phyloP scores from a whole-genome alignment of 2,113 vertebrate genomes.

The Engraulis encrasicolus region DNA sequence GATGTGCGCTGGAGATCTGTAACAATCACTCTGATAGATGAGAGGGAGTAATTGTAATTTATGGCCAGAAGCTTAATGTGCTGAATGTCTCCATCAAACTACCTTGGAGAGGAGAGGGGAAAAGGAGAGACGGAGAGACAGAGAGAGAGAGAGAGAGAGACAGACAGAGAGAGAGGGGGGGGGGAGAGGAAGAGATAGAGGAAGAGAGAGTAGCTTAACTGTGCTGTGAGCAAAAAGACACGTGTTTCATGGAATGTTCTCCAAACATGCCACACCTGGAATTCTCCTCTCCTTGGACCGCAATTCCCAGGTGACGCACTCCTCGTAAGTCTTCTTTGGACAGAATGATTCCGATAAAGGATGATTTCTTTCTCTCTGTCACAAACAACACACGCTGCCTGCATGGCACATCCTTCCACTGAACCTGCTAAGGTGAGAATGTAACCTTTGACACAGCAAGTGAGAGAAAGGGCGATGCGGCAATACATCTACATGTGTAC shows the following conservation, averaged over 20 bases:
- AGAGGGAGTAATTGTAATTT: conserved; percentile 27
- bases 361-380: conserved; percentile 19
- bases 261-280: conserved; percentile 30
- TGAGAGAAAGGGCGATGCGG: not conserved
- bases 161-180: not conserved
- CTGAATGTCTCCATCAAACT: not conserved
- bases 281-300: conserved; percentile 37
- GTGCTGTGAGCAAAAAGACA: not conserved
- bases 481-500: not conserved
- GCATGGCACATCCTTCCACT: not conserved
- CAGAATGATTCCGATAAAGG: conserved; percentile 38
- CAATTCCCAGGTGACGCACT: conserved; percentile 37
- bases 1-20: not conserved
- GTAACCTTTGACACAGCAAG: conserved; percentile 18
- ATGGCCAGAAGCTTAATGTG: not conserved
- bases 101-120: not conserved
- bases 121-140: not conserved
- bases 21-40: not conserved
- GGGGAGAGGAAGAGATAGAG: not conserved
- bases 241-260: conserved; percentile 40
- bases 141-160: not conserved
- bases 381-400: not conserved
- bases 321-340: conserved; percentile 22
- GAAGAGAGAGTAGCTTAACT: conserved; percentile 11
- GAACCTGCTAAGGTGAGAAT: conserved; percentile 26